Conservation (phyloP, 2,888 invertebrate species). For the Lordiphosa fenestrarum region DNA sequence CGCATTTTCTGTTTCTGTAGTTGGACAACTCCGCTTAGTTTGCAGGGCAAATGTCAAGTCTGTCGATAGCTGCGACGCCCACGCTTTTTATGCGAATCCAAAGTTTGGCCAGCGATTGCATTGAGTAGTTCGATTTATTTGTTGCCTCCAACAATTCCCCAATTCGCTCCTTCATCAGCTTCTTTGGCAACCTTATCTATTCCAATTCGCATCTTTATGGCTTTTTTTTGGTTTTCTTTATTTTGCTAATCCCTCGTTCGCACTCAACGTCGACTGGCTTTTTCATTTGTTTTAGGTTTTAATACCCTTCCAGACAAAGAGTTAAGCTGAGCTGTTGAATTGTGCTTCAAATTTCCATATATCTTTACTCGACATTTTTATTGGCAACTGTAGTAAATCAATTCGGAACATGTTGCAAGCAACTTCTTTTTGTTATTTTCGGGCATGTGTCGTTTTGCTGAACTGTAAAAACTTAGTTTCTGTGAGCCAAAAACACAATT, state of each 20-base stretch:
- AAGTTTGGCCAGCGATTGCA: constrained; percentile 34
- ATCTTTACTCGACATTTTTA: no score
- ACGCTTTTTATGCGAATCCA: constrained; percentile 55
- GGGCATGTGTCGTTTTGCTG: no score
- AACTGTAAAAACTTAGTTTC: no score
- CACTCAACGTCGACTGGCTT: background rate
- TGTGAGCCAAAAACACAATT: no score
- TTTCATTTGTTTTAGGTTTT: constrained; percentile 3
- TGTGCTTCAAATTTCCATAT: no score
- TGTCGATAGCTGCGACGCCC: constrained; percentile 41
- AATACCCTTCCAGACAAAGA: background rate
- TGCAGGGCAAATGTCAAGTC: constrained; percentile 43
- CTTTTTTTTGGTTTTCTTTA: background rate
- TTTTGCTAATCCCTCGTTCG: constrained; percentile 7
- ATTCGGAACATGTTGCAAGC: no score
- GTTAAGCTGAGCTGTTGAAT: no score
- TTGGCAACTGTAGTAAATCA: no score
- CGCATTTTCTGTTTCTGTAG: constrained; percentile 53
- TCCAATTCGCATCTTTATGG: constrained; percentile 29
- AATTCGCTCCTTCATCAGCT: constrained; percentile 30
- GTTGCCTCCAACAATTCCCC: constrained; percentile 10
- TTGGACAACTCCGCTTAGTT: constrained; percentile 44
- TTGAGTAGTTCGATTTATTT: constrained; percentile 22
- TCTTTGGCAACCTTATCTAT: constrained; percentile 22
- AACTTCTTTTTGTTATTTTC: no score